Percentiles rank a stretch among this genome's conserved stretches.
phyloP scores from a whole-genome alignment of 2,113 vertebrate species.

The Shinisaurus crocodilurus region DNA sequence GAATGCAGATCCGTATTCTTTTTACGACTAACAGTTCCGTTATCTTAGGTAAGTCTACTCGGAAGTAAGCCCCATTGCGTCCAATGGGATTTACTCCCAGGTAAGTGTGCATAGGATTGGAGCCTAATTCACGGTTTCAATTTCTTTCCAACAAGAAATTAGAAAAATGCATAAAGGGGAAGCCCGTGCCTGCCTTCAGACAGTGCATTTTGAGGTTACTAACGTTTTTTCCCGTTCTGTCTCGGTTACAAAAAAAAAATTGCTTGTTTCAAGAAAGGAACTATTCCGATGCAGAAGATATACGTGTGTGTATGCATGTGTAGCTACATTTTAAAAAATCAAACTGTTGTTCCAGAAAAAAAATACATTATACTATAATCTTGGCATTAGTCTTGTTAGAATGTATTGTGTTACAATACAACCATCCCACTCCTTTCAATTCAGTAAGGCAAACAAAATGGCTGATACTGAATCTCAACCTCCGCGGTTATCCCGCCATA shows the following conservation, averaged over 20 bases:
- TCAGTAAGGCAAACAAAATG: slow-evolving; percentile 18
- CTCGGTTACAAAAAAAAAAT: not conserved
- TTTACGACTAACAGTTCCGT: not conserved
- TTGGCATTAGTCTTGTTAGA: not conserved
- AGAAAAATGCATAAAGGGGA: not conserved
- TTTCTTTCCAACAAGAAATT: not conserved
- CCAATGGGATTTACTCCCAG: not conserved
- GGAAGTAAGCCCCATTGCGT: not conserved
- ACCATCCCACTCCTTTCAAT: too few relatives aligned
- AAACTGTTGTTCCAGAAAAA: not conserved
- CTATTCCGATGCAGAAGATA: not conserved
- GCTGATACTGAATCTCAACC: not conserved
- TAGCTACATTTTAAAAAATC: not conserved
- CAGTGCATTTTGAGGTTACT: not conserved
- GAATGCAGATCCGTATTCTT: not conserved
- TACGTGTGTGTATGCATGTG: not conserved
- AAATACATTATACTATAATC: not conserved
- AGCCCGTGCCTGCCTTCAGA: not conserved
- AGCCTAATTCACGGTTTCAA: not conserved
- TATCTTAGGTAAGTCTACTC: not conserved
- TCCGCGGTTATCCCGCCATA: not conserved
- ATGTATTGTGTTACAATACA: not conserved
- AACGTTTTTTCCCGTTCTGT: not conserved
- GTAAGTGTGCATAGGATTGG: not conserved
- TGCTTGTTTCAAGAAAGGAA: not conserved